These are phyloP conservation scores for Harpagoxenus sublaevis DNA, from an alignment of 2,888 invertebrate genomes.

Conservation along the genomic window DNA sequence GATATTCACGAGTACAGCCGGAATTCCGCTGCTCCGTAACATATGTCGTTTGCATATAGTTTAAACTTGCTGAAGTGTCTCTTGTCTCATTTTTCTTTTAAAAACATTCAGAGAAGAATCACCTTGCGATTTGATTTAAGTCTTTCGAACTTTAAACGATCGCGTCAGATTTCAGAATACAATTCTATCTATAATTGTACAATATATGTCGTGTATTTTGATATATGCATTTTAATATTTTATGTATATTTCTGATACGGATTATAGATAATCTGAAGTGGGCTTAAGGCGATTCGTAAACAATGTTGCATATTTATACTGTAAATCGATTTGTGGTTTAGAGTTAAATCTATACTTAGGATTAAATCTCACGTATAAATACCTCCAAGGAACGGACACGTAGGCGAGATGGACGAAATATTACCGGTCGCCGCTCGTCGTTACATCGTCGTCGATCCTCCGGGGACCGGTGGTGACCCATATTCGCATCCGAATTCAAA, in stretches of 20 bases:
- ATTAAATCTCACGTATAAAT: constrained; percentile 30
- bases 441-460: constrained; percentile 23
- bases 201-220: neutral
- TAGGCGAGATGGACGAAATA: constrained; percentile 25
- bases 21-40: constrained; percentile 22
- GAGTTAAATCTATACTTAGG: neutral
- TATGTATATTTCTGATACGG: neutral
- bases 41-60: constrained; percentile 10
- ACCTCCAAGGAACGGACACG: neutral
- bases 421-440: constrained; percentile 14
- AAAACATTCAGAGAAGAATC: neutral
- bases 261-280: neutral
- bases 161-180: neutral
- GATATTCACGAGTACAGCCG: constrained; percentile 2
- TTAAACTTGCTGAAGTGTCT: constrained; percentile 12
- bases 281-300: neutral
- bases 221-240: neutral
- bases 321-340: constrained; percentile 8
- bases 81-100: neutral
- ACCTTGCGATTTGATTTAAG: neutral
- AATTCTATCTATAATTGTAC: neutral
- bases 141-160: neutral
- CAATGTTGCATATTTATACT: neutral
- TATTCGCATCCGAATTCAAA: constrained; percentile 35
- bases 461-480: constrained; percentile 34